A percentile compares a stretch with the other conserved stretches of the same genome.
These are phyloP conservation scores for Hylyphantes graminicola DNA, from an alignment of 1,140 invertebrate genomes.

Conservation along the genomic window DNA sequence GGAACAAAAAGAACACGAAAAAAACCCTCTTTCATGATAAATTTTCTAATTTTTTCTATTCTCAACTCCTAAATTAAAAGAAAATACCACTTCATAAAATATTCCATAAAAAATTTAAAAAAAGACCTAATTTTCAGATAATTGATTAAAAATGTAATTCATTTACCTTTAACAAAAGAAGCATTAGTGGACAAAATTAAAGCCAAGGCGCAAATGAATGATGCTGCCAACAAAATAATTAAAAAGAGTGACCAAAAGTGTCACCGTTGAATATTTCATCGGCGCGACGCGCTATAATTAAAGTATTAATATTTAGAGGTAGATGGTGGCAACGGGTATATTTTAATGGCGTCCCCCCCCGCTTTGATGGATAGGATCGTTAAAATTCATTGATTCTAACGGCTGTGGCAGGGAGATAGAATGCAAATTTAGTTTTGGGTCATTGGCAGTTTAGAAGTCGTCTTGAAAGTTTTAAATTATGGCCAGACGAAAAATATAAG, in stretches of 20 bases:
- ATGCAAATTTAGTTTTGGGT: no score
- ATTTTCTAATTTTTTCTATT: background rate
- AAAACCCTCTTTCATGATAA: background rate
- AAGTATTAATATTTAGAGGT: slow-evolving; percentile 38
- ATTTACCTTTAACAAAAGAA: slow-evolving; percentile 27
- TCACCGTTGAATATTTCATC: slow-evolving; percentile 44
- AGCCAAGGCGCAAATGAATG: slow-evolving; percentile 16
- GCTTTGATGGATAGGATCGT: no score
- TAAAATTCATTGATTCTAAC: background rate
- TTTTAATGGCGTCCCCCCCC: no score
- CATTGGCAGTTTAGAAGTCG: no score
- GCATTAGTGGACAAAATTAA: slow-evolving; percentile 12
- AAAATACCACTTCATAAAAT: background rate
- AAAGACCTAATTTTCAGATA: slow-evolving; percentile 18
- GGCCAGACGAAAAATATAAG: no score
- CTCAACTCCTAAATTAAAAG: background rate
- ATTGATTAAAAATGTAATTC: slow-evolving; percentile 49
- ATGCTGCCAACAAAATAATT: slow-evolving; percentile 37
- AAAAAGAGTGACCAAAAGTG: slow-evolving; percentile 35
- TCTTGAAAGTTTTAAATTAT: no score
- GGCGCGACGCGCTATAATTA: slow-evolving; percentile 24
- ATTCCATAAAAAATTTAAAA: background rate
- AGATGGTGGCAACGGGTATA: slow-evolving; percentile 7
- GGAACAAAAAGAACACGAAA: background rate
- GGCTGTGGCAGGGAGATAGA: background rate